These are phyloP conservation scores for Caenorhabditis angaria DNA, from an alignment of 2,888 invertebrate genomes.

Conservation along the genomic window DNA sequence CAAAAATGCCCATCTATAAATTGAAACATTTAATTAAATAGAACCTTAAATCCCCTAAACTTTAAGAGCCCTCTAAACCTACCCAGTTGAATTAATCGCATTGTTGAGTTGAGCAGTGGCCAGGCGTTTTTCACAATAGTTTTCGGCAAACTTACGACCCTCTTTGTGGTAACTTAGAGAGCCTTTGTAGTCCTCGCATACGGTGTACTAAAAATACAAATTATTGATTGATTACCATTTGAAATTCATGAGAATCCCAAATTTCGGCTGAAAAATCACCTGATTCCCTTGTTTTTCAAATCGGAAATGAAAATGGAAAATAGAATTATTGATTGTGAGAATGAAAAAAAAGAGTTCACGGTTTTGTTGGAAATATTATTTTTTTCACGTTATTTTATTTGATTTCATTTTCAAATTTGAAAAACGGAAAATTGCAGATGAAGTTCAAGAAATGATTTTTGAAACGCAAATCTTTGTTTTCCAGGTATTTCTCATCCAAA, in stretches of 20 bases:
- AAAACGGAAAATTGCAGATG: too few relatives aligned
- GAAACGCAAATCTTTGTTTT: too few relatives aligned
- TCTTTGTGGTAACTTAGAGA: conserved; percentile 46
- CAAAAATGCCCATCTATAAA: conserved; percentile 58
- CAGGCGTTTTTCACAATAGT: conserved; percentile 50
- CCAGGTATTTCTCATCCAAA: too few relatives aligned
- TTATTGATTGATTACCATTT: too few relatives aligned
- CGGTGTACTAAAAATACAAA: conserved; percentile 39
- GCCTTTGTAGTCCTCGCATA: conserved; percentile 49
- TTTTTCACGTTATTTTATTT: too few relatives aligned
- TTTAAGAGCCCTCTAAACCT: conserved; percentile 19
- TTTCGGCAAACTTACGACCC: conserved; percentile 29
- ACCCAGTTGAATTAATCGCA: conserved; percentile 60
- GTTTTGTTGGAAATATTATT: too few relatives aligned
- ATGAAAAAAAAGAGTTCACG: too few relatives aligned
- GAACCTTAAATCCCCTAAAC: background rate
- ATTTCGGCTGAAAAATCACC: background rate
- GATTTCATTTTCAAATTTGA: too few relatives aligned
- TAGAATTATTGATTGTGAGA: too few relatives aligned
- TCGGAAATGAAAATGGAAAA: too few relatives aligned
- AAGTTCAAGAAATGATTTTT: too few relatives aligned
- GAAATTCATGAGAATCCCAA: too few relatives aligned
- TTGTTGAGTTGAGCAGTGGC: conserved; percentile 53
- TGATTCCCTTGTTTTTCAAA: conserved; percentile 7
- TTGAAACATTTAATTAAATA: background rate